These are phyloP conservation scores for Isichthys henryi DNA, from an alignment of 2,113 vertebrate species.

Conservation along the genomic window DNA sequence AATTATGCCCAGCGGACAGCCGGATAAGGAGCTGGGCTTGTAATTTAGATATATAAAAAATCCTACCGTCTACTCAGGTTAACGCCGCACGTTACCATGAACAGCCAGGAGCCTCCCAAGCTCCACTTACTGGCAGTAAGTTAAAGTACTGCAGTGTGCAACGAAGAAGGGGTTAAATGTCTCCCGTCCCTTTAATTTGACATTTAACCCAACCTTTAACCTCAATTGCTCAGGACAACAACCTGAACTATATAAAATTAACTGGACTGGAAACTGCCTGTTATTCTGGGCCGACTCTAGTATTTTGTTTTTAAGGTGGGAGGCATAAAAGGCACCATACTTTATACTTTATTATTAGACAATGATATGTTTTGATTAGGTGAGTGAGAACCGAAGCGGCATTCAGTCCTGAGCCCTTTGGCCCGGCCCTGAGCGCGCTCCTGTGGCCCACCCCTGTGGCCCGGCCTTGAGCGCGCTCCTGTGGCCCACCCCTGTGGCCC, in stretches of 20 bases:
- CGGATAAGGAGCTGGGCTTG: not conserved
- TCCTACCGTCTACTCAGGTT: not conserved
- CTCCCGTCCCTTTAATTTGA: not conserved
- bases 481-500: too few relatives aligned
- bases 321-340: not conserved
- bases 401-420: not conserved
- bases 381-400: not conserved
- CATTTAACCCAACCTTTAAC: not conserved
- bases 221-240: not conserved
- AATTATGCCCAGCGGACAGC: not conserved
- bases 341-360: not conserved
- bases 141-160: not conserved
- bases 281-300: not conserved
- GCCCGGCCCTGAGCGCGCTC: too few relatives aligned
- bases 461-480: too few relatives aligned
- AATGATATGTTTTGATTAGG: not conserved
- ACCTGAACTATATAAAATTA: not conserved
- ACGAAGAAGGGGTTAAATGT: not conserved
- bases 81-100: not conserved
- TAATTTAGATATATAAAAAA: not conserved
- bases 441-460: too few relatives aligned
- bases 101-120: not conserved
- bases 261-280: not conserved
- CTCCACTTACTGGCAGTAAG: not conserved
- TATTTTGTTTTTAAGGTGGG: not conserved